These are phyloP conservation scores for Drosophila siamana DNA, from an alignment of 2,888 invertebrate species.

Conservation along the genomic window DNA sequence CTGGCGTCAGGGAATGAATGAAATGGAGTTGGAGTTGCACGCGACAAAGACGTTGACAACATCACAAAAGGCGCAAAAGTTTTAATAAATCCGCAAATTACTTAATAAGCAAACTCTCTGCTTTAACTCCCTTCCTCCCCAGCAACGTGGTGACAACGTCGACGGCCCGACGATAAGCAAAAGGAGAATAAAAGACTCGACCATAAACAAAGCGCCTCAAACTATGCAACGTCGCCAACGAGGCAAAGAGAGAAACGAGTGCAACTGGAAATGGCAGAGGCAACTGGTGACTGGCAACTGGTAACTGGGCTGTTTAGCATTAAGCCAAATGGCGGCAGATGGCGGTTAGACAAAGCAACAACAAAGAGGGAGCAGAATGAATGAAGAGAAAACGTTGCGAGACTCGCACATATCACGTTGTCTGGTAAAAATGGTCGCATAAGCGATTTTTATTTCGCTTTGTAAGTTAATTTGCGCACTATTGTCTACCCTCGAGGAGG, in stretches of 20 bases:
- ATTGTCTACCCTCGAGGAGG: constrained; percentile 57
- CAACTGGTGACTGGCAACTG: constrained; percentile 11
- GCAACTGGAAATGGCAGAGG: background rate
- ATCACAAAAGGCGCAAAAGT: constrained; percentile 66
- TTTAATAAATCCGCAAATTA: constrained; percentile 81
- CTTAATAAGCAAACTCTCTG: constrained; percentile 70
- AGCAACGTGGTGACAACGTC: constrained; percentile 6
- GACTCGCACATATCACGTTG: constrained; percentile 40
- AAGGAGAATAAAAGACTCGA: constrained; percentile 30
- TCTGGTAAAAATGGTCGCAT: constrained; percentile 59
- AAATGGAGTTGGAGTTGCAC: background rate
- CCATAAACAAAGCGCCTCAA: constrained; percentile 68
- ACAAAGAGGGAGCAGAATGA: background rate
- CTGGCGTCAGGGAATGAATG: no score
- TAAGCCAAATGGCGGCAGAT: constrained; percentile 66
- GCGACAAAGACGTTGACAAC: constrained; percentile 37
- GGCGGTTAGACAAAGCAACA: constrained; percentile 56
- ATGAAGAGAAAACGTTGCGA: background rate
- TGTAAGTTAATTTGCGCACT: constrained; percentile 81
- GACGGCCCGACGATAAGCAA: constrained; percentile 44
- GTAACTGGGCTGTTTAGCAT: constrained; percentile 55
- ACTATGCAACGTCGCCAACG: constrained; percentile 44
- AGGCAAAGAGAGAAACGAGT: background rate
- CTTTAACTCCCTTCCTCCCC: background rate
- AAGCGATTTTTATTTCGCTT: constrained; percentile 77